Percentiles rank a stretch among this genome's conserved stretches.
Evolutionary conservation across 2,888 invertebrate species (phyloP).

Genomic region (Caenorhabditis drosophilae): DNA sequence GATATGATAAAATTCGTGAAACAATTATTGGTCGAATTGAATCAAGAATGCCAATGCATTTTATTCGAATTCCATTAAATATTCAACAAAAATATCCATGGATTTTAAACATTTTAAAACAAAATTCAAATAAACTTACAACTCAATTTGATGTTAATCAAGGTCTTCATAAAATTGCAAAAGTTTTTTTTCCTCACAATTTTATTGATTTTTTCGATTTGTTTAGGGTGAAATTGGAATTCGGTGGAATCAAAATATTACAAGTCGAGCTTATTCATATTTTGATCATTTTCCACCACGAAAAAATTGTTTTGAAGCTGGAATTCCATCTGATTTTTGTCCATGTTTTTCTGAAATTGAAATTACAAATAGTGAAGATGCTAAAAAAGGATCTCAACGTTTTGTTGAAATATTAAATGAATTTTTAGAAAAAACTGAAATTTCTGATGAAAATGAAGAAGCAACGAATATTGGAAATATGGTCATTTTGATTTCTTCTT

Average conservation of each 20-base stretch:
- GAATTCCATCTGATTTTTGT: conserved; percentile 59
- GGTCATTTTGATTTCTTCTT: too few species aligned
- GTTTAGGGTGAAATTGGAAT: conserved; percentile 19
- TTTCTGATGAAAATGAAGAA: conserved; percentile 22
- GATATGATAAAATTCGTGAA: conserved; percentile 70
- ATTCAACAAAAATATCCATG: conserved; percentile 66
- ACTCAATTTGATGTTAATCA: conserved; percentile 71
- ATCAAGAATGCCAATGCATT: conserved; percentile 70
- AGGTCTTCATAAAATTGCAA: conserved; percentile 57
- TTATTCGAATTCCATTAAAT: conserved; percentile 68
- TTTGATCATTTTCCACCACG: conserved; percentile 41
- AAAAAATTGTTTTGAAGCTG: conserved; percentile 50
- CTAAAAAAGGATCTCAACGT: conserved; percentile 31
- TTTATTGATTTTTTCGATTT: too few species aligned
- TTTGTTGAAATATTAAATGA: conserved; percentile 23
- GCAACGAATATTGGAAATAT: conserved; percentile 4
- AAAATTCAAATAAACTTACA: conserved; percentile 69
- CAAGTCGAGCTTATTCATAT: conserved; percentile 30
- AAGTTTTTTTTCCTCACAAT: too few species aligned
- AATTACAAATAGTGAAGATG: conserved; percentile 42
- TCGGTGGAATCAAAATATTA: conserved; percentile 3
- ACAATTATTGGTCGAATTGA: conserved; percentile 71
- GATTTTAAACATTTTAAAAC: conserved; percentile 58
- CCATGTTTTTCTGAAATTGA: conserved; percentile 54
- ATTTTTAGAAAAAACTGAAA: conserved; percentile 26